phyloP scores from a whole-genome alignment of 2,797 vertebrate species.

The Euthynnus affinis region DNA sequence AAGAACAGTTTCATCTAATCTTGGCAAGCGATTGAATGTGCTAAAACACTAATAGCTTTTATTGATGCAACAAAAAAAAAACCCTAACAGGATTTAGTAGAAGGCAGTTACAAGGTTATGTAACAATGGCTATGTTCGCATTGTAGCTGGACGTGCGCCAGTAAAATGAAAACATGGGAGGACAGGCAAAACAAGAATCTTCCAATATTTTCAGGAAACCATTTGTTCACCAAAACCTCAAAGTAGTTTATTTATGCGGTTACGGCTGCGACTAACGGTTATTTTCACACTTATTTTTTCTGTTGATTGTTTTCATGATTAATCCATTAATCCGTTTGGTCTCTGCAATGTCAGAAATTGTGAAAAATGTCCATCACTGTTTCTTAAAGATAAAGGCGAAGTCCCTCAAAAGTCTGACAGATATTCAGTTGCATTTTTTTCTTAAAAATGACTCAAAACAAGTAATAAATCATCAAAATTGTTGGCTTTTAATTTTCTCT shows the following conservation, averaged over 20 bases:
- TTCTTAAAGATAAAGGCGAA: too few relatives aligned
- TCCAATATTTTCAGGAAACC: not conserved
- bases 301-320: too few relatives aligned
- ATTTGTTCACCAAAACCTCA: not conserved
- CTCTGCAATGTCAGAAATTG: too few relatives aligned
- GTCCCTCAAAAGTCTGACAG: too few relatives aligned
- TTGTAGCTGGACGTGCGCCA: slow-evolving; percentile 15
- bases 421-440: too few relatives aligned
- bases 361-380: too few relatives aligned
- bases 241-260: not conserved
- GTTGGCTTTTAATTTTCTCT: too few relatives aligned
- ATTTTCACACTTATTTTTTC: too few relatives aligned
- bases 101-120: not conserved
- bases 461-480: too few relatives aligned
- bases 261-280: too few relatives aligned
- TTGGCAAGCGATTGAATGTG: not conserved
- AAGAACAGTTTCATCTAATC: not conserved
- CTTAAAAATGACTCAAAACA: too few relatives aligned
- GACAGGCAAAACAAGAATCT: slow-evolving; percentile 12
- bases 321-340: too few relatives aligned
- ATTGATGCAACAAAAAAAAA: not conserved
- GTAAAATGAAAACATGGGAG: slow-evolving; percentile 23
- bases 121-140: not conserved
- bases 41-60: not conserved
- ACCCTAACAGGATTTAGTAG: not conserved